Evolutionary conservation across 1,140 invertebrate genomes (phyloP).

Genomic region (Camponotus pennsylvanicus): DNA sequence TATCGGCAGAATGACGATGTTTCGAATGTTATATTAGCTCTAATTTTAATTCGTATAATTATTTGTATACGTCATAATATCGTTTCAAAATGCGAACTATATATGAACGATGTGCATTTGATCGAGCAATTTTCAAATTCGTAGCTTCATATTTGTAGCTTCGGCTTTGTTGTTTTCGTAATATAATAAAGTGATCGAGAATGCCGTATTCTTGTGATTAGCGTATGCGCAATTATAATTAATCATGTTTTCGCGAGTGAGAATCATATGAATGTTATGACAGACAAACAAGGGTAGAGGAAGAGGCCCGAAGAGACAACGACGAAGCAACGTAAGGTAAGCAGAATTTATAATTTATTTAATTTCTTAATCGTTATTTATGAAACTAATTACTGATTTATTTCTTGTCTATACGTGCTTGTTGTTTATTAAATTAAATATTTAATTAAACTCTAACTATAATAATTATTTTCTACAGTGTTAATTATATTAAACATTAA

Average conservation of each 20-base stretch:
- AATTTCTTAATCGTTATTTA: background rate
- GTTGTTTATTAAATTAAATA: background rate
- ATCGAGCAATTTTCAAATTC: too few relatives aligned
- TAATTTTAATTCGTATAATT: too few relatives aligned
- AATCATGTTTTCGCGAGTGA: constrained; percentile 8
- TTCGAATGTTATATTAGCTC: too few relatives aligned
- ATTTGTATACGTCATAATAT: too few relatives aligned
- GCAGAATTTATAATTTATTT: constrained; percentile 6
- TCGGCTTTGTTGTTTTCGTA: too few relatives aligned
- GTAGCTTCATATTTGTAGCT: too few relatives aligned
- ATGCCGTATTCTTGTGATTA: background rate
- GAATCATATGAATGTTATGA: background rate
- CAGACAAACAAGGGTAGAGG: background rate
- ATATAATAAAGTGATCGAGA: background rate
- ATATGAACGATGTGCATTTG: too few relatives aligned
- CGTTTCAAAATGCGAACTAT: too few relatives aligned
- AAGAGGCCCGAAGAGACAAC: background rate
- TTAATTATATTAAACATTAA: background rate
- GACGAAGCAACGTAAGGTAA: background rate
- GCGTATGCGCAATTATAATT: background rate
- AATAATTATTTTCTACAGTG: background rate
- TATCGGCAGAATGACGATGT: too few relatives aligned
- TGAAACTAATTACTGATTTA: background rate
- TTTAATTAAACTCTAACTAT: too few relatives aligned
- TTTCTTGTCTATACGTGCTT: background rate